These are phyloP conservation scores for Lepidurus packardi DNA, from an alignment of 1,140 invertebrate species.

Conservation along the genomic window DNA sequence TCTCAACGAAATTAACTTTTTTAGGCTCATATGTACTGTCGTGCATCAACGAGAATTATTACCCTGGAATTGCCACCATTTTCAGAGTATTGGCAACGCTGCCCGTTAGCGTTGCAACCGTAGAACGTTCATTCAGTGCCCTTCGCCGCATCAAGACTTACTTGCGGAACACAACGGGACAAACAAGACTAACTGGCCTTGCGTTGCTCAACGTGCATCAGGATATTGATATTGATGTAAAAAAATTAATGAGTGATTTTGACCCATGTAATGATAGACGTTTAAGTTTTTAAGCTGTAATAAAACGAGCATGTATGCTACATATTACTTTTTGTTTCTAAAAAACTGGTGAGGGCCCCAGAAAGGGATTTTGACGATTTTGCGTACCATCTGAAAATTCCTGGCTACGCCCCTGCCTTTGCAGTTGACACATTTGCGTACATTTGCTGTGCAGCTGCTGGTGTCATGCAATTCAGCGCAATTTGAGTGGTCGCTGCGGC, in stretches of 20 bases:
- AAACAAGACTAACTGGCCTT: conserved; percentile 5
- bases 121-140: conserved; percentile 41
- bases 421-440: conserved; percentile 13
- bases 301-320: neutral
- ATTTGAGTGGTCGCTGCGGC: neutral
- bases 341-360: too few relatives aligned
- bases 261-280: neutral
- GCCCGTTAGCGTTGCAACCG: conserved; percentile 40
- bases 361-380: neutral
- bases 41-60: conserved; percentile 33
- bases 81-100: conserved; percentile 39
- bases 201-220: neutral
- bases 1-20: too few relatives aligned
- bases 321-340: too few relatives aligned
- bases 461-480: conserved; percentile 7
- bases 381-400: conserved; percentile 5
- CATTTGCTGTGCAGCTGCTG: conserved; percentile 9
- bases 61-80: conserved; percentile 36
- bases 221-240: too few relatives aligned
- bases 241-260: too few relatives aligned
- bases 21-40: too few relatives aligned
- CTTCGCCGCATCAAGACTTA: conserved; percentile 33
- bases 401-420: conserved; percentile 23
- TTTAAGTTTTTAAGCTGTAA: conserved; percentile 7
- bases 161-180: neutral